Evolutionary conservation across 2,113 vertebrate genomes (phyloP), one percentile per base, ranked within the genome.

Genomic region (Shinisaurus crocodilurus): DNA sequence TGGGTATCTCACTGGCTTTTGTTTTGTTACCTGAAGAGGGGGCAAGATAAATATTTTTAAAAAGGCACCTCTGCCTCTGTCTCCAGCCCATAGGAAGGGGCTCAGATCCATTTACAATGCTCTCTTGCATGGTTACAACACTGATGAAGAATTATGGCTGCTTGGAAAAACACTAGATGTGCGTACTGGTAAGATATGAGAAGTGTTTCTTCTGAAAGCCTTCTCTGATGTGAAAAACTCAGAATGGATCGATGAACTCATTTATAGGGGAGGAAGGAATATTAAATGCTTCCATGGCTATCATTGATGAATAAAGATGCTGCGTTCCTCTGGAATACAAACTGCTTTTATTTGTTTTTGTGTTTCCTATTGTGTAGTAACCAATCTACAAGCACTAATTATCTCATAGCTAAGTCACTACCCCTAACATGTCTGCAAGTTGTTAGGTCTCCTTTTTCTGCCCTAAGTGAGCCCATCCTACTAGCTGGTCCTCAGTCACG

Each of bases 381-480:
- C 23, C 32, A 92, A 93, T 90, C 93, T 95, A 76, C 91, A 95
- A 91, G 74, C 60, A 34, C 25, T 25, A 54, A 54, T 85, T 37
- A 32, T 0, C 23, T 32, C 29, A 37, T 67, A 50, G 25, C 32
- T 77, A 43, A 63, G 37, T 70, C n/a, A 70, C n/a, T 40, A 32
- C 48, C 7, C 7, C 6, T 34, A 63, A 54, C 27, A 34, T 34
- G 40, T 74, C 69, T 75, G 84, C 34, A 85, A 85, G 43, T 32
- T 50, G 27, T 34, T 45, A 45, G 27, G 5, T 85, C 88, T 67
- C 43, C 16, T 69, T 69, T 76, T 50, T 2, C 43, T 67, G 85
- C 2, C 6, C 5, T 57, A 63, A n/a, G 12, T n/a, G 85, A 63
- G 37, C 8, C 37, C n/a, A 32, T 37, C 34, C 63, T 77, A 45